Evolutionary conservation across 2,113 vertebrate genomes (phyloP).

Genomic region (Aegotheles bennettii): DNA sequence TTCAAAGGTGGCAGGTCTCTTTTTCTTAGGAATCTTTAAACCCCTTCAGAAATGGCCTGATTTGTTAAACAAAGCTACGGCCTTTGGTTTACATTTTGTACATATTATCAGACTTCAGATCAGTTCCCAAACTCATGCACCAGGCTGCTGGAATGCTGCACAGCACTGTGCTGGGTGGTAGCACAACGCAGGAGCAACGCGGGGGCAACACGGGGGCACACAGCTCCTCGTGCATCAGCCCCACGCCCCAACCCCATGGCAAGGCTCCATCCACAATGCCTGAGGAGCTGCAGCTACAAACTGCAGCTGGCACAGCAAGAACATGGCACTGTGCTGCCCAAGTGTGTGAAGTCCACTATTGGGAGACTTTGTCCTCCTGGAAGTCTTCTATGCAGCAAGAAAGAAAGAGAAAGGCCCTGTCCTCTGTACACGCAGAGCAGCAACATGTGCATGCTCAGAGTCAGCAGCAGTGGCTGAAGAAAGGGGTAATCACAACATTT

Average conservation of each 20-base stretch:
- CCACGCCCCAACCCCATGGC: rapidly evolving
- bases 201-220: too few species aligned
- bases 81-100: neutral
- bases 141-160: neutral
- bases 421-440: neutral
- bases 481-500: neutral
- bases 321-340: neutral
- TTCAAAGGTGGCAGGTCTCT: neutral
- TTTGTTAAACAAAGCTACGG: neutral
- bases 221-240: too few species aligned
- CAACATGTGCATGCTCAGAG: rapidly evolving
- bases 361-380: neutral
- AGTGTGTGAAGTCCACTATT: too few species aligned
- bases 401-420: neutral
- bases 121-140: neutral
- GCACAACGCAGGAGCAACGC: too few species aligned
- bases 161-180: neutral
- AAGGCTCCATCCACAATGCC: rapidly evolving
- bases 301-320: neutral
- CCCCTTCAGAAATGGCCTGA: neutral
- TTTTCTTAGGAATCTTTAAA: neutral
- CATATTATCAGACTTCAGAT: rapidly evolving
- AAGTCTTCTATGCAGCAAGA: neutral
- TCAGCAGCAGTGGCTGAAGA: neutral
- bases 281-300: neutral